Evolutionary conservation across 2,797 vertebrate species (phyloP).

Genomic region (Gephyroberyx darwinii): DNA sequence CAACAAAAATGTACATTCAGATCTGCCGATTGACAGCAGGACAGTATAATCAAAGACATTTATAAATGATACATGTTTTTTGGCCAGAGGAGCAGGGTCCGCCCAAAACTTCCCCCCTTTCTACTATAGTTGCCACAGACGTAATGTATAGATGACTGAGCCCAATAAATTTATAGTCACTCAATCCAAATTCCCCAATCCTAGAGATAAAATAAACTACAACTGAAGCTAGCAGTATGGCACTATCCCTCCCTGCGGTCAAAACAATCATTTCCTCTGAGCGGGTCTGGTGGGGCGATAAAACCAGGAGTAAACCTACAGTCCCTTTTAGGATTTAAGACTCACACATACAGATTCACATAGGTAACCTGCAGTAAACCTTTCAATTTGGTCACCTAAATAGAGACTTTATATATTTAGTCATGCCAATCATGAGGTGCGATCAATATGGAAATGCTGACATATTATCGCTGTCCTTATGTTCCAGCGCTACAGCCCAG

Average conservation of each 20-base stretch:
- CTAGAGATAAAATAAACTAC: not conserved
- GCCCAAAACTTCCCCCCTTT: not conserved
- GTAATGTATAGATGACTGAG: constrained; percentile 22
- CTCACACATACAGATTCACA: not conserved
- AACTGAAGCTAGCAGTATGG: not conserved
- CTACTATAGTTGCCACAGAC: not conserved
- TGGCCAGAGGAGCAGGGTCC: no score
- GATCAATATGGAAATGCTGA: not conserved
- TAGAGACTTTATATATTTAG: not conserved
- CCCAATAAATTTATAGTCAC: constrained; percentile 18
- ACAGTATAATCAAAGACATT: not conserved
- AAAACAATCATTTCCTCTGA: not conserved
- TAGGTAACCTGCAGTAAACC: not conserved
- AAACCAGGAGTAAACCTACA: no score
- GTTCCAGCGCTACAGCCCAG: not conserved
- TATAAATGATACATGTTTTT: constrained; percentile 1
- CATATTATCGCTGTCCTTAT: constrained; percentile 7
- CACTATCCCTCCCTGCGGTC: not conserved
- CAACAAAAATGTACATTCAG: constrained; percentile 56
- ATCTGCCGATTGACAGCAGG: constrained; percentile 25
- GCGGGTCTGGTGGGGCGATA: not conserved
- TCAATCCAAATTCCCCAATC: not conserved
- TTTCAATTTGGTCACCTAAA: not conserved
- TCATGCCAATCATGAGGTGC: not conserved
- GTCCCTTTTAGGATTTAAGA: not conserved